Base-by-base conservation (phyloP, 2,888 invertebrate genomes). In the Acheta domesticus region DNA sequence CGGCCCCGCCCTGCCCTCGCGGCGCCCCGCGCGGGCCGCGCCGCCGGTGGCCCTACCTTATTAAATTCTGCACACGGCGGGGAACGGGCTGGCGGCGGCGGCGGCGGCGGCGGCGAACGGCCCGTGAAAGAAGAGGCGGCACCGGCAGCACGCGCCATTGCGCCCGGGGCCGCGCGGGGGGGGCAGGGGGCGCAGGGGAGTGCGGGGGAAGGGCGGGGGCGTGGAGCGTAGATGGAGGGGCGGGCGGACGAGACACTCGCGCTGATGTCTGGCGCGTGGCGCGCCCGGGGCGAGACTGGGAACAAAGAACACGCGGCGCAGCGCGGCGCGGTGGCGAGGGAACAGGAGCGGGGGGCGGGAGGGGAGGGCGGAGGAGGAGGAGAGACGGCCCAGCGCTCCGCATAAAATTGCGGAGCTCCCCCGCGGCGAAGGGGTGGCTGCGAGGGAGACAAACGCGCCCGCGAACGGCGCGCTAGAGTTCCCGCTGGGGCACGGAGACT, bases 61-160 rank as follows among this genome's bases (percentile, higher is more conserved):
- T 62, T 62, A 62, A 62, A 62, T 62, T 62, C 62, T 62, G 62
- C 62, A 62, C 62, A 62, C 62, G 62, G 62, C n/a, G 62, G 62
- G 16, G 36, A 36, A 36, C 36, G 36, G 36, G 36, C 36, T 36
- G 62, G 62, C 62, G 62, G 62, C 62, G n/a, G 5, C 16, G 62
- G 62, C 14, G n/a, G 14, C 16, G 62, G 62, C 62, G 19, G 62
- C 62, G n/a, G 62, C 62, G 36, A 36, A 36, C 36, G 36, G 36
- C 36, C 36, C 36, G 36, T 36, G 36, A 36, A 36, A 36, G 36
- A 36, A 36, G 36, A 36, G 36, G 36, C 36, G 36, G 36, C 36
- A 36, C 62, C 14, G 62, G 62, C 62, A 62, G 62, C 62, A 62
- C 62, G 62, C 62, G n/a, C 62, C 62, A 62, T 62, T 62, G 62